Evolutionary conservation across 1,140 invertebrate species (phyloP).

Genomic region (Wasmannia auropunctata): DNA sequence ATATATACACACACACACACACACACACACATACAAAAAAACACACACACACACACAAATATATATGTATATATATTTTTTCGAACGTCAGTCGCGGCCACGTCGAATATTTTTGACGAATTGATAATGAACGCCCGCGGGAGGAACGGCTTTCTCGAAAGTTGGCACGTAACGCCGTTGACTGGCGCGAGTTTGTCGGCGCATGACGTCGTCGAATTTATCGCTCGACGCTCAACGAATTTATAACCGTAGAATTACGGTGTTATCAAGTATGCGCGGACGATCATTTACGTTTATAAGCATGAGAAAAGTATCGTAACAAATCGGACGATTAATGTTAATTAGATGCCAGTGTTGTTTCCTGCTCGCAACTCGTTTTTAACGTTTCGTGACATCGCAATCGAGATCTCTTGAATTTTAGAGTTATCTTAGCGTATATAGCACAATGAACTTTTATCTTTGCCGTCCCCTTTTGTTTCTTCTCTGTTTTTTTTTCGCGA

Average conservation of each 20-base stretch:
- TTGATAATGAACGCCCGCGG: constrained; percentile 76
- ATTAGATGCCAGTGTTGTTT: constrained; percentile 12
- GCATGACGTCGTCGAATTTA: constrained; percentile 60
- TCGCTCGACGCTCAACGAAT: constrained; percentile 55
- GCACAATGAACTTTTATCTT: background rate
- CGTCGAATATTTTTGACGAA: constrained; percentile 77
- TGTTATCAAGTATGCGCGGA: background rate
- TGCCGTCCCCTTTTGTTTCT: background rate
- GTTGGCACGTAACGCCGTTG: constrained; percentile 60
- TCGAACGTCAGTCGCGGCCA: constrained; percentile 68
- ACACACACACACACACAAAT: background rate
- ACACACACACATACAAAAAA: background rate
- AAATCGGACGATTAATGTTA: constrained; percentile 37
- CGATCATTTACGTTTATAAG: constrained; percentile 41
- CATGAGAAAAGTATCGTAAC: background rate
- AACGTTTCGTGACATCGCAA: background rate
- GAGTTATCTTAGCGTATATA: background rate
- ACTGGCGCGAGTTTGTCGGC: constrained; percentile 65
- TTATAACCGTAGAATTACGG: constrained; percentile 34
- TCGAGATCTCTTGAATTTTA: background rate
- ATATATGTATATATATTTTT: constrained; percentile 28
- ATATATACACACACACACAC: background rate
- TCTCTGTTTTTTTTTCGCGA: background rate
- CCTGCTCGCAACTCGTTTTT: background rate
- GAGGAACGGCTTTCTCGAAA: constrained; percentile 63